Base-by-base conservation (phyloP, 2,113 vertebrate species). In the Notechis scutatus region DNA sequence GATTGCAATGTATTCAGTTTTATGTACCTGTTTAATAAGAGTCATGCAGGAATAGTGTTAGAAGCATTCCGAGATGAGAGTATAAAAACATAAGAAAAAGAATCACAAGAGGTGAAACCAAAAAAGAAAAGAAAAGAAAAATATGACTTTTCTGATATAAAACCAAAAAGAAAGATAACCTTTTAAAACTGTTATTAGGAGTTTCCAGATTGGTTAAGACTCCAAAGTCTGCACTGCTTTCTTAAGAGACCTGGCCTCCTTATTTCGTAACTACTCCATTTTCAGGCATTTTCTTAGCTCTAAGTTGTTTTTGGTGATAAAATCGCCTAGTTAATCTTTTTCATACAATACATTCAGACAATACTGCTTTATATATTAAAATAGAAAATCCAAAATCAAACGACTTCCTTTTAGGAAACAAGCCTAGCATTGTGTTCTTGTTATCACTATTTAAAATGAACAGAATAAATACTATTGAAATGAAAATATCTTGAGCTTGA, bases 251-350 rank as follows among this genome's bases (percentile, higher is more conserved):
- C 61, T 47, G 74, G 34, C 54, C n/a, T 56, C 14, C 55, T 52
- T 26, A 69, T 45, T 87, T 92, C 14, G 45, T 81, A 52, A 50
- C 50, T 56, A 4, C 55, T 57, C 42, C 34, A 59, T 45, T 91
- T 91, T 87, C 47, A 92, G 88, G 87, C 14, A 10, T 56, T 86
- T 85, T 74, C 39, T 45, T 47, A 87, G 34, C 26, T 50, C 56
- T 86, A 69, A 94, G 26, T 90, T 92, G 91, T 90, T 90, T 86
- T n/a, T 39, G 29, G 42, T 92, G 91, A 92, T 92, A 90, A 92
- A 92, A 87, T 34, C 12, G 29, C 26, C 54, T 29, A 9, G 3
- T 89, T 89, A 54, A 50, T 57, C 26, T 91, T 92, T 42, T 69
- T 92, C 81, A 50, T 23, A 74, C 50, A 47, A 56, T 91, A 87